Evolutionary conservation across 2,888 invertebrate genomes (phyloP).

Genomic region (Parthenolecanium corni): DNA sequence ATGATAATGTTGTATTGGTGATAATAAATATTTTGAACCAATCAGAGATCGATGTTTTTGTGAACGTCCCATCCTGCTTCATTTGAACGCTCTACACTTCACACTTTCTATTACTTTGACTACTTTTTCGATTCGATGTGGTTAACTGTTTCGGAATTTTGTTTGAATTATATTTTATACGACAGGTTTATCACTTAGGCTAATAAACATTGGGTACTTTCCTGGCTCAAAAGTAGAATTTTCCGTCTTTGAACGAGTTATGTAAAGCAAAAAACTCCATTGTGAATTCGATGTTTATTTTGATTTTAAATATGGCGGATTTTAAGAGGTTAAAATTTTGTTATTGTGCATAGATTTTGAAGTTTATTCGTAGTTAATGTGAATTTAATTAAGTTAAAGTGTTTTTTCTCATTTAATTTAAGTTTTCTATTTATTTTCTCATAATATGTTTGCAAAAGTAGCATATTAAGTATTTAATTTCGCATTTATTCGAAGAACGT

Average conservation of each 20-base stretch:
- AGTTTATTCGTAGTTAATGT: slow-evolving; percentile 5
- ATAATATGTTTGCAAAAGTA: neutral
- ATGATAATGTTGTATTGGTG: too few relatives aligned
- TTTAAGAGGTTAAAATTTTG: slow-evolving; percentile 24
- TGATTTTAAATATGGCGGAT: slow-evolving; percentile 30
- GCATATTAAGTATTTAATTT: neutral
- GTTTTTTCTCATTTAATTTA: neutral
- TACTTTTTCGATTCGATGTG: too few relatives aligned
- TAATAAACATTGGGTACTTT: neutral
- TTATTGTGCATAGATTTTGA: slow-evolving; percentile 19
- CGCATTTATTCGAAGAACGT: neutral
- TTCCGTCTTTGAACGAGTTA: slow-evolving; percentile 18
- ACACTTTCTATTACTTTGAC: too few relatives aligned
- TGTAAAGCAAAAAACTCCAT: slow-evolving; percentile 24
- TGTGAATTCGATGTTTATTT: slow-evolving; percentile 26
- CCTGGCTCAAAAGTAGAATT: slow-evolving; percentile 25
- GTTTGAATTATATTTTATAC: too few relatives aligned
- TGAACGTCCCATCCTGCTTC: too few relatives aligned
- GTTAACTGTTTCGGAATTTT: too few relatives aligned
- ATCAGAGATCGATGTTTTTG: too few relatives aligned
- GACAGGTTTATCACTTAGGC: too few relatives aligned
- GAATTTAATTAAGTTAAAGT: slow-evolving; percentile 5
- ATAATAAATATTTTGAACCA: too few relatives aligned
- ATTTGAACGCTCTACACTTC: too few relatives aligned
- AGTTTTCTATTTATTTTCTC: slow-evolving; percentile 1